phyloP scores from a whole-genome alignment of 2,113 vertebrate species.

The Amblyopsis rosae region DNA sequence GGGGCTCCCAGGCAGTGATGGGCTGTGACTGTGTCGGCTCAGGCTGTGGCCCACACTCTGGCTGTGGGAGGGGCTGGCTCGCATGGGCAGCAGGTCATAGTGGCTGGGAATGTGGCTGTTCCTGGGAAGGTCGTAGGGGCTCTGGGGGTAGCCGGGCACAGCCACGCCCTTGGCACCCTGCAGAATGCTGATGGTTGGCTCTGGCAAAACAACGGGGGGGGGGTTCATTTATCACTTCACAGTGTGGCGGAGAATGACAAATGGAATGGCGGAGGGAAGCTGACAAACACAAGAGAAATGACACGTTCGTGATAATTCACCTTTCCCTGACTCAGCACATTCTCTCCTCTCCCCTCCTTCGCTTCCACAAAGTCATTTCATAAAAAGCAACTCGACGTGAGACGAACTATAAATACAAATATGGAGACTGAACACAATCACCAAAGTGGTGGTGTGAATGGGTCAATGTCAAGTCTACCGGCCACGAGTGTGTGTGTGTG shows the following conservation, averaged over 20 bases:
- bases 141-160: slow-evolving; percentile 83
- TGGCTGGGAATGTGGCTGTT: slow-evolving; percentile 93
- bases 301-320: no score
- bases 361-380: no score
- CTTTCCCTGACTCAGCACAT: no score
- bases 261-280: neutral
- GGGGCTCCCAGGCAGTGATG: slow-evolving; percentile 80
- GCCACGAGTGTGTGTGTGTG: no score
- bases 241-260: neutral
- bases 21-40: slow-evolving; percentile 51
- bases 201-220: slow-evolving; percentile 68
- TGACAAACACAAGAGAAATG: neutral
- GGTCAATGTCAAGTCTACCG: no score
- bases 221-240: no score
- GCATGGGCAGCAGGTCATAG: slow-evolving; percentile 89
- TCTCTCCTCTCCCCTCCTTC: no score
- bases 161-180: slow-evolving; percentile 69
- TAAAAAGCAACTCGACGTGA: no score
- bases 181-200: slow-evolving; percentile 86
- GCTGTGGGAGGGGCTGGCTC: slow-evolving; percentile 83
- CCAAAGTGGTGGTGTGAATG: no score
- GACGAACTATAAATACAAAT: no score
- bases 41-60: slow-evolving; percentile 76
- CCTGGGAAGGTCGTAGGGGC: slow-evolving; percentile 87
- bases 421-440: no score